A percentile compares a stretch with the other conserved stretches of the same genome.
Evolutionary conservation across 2,797 vertebrate species (phyloP).

Genomic region (Mus minutoides): DNA sequence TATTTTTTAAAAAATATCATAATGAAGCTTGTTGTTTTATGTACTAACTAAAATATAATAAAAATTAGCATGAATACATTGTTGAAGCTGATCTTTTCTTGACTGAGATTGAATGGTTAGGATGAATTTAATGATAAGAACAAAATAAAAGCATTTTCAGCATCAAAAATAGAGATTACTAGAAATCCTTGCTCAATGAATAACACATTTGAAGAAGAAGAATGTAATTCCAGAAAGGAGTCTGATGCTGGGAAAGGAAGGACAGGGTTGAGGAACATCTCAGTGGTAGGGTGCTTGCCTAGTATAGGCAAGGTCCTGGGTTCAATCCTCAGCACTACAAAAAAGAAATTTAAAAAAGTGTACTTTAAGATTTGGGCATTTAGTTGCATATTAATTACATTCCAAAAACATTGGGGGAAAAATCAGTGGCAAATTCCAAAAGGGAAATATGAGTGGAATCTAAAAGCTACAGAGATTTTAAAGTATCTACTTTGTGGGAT

Average conservation of each 20-base stretch:
- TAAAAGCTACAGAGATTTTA: background rate
- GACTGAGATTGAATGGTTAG: background rate
- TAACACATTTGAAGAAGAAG: background rate
- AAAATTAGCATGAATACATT: background rate
- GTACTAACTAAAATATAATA: background rate
- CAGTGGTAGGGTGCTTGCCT: background rate
- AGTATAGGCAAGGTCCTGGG: too few species aligned
- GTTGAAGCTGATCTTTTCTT: background rate
- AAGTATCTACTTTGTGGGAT: background rate
- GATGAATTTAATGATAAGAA: background rate
- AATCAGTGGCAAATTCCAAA: background rate
- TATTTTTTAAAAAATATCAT: background rate
- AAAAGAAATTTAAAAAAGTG: background rate
- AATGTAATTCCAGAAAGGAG: background rate
- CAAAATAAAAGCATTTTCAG: background rate
- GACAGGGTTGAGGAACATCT: background rate
- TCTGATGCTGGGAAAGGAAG: background rate
- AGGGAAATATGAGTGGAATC: background rate
- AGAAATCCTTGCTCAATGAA: background rate
- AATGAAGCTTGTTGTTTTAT: background rate
- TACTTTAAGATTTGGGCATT: background rate
- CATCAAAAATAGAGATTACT: background rate
- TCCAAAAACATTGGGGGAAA: background rate
- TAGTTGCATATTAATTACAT: background rate
- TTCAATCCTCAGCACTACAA: background rate